These are phyloP conservation scores for Cepphus grylle DNA, from an alignment of 2,113 vertebrate species.

Conservation along the genomic window DNA sequence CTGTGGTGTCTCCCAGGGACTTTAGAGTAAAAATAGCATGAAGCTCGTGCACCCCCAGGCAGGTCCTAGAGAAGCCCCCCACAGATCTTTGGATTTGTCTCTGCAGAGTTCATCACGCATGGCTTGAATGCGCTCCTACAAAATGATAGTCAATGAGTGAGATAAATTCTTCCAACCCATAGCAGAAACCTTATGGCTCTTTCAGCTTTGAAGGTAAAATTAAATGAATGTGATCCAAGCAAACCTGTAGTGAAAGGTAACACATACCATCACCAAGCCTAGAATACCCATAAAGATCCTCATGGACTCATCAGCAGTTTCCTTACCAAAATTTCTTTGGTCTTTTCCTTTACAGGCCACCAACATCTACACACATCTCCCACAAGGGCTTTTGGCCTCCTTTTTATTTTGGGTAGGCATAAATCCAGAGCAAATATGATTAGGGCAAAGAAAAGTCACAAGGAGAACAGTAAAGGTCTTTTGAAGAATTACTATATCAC, in stretches of 20 bases:
- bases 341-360: not conserved
- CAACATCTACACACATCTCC: not conserved
- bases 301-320: not conserved
- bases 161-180: not conserved
- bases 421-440: not conserved
- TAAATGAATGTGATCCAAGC: not conserved
- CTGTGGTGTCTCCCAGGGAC: rapidly evolving
- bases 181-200: not conserved
- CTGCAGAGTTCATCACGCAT: not conserved
- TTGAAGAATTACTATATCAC: not conserved
- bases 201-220: not conserved
- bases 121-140: not conserved
- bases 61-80: not conserved
- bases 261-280: not conserved
- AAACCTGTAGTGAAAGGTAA: not conserved
- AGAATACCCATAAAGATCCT: not conserved
- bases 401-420: not conserved
- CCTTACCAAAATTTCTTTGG: not conserved
- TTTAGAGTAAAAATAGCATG: not conserved
- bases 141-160: not conserved
- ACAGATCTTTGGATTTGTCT: not conserved
- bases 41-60: rapidly evolving
- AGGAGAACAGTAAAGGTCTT: not conserved
- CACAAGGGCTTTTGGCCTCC: not conserved
- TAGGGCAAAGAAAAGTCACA: not conserved